A percentile compares a stretch with the other conserved stretches of the same genome.
These are phyloP conservation scores for Tetranychus cinnabarinus DNA, from an alignment of 1,140 invertebrate genomes.

Conservation along the genomic window DNA sequence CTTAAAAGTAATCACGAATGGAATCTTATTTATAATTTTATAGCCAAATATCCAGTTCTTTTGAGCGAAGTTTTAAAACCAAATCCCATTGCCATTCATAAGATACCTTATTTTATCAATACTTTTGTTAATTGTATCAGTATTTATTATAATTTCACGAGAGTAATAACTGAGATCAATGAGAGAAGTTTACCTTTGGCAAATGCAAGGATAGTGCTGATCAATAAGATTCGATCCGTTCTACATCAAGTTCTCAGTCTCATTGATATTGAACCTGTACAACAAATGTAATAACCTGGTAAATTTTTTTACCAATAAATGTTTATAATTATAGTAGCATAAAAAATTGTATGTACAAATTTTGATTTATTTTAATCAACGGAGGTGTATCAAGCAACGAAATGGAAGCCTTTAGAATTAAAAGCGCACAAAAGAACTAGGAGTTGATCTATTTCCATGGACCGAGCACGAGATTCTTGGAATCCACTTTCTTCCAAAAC, in stretches of 20 bases:
- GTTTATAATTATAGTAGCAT: too few species aligned
- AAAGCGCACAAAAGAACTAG: slow-evolving; percentile 60
- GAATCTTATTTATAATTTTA: too few species aligned
- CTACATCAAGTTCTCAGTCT: background rate
- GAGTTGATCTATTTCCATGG: slow-evolving; percentile 93
- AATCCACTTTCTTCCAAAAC: slow-evolving; percentile 38
- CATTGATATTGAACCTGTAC: background rate
- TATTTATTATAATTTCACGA: background rate
- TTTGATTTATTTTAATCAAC: too few species aligned
- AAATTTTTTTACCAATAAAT: too few species aligned
- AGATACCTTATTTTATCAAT: background rate
- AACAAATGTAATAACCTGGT: background rate
- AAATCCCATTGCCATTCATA: too few species aligned
- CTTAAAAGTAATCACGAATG: too few species aligned
- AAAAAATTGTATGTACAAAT: too few species aligned
- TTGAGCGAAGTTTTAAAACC: too few species aligned
- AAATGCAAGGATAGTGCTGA: background rate
- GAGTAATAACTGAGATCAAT: background rate
- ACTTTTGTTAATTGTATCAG: background rate
- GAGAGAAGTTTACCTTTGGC: background rate
- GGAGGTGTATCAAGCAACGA: slow-evolving; percentile 19
- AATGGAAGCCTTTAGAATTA: slow-evolving; percentile 71
- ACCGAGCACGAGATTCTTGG: slow-evolving; percentile 56
- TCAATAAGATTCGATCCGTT: background rate
- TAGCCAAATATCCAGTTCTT: too few species aligned